Percentiles rank a stretch among this genome's conserved stretches.
Evolutionary conservation across 1,140 invertebrate species (phyloP).

Genomic region (Drosophila trapezifrons): DNA sequence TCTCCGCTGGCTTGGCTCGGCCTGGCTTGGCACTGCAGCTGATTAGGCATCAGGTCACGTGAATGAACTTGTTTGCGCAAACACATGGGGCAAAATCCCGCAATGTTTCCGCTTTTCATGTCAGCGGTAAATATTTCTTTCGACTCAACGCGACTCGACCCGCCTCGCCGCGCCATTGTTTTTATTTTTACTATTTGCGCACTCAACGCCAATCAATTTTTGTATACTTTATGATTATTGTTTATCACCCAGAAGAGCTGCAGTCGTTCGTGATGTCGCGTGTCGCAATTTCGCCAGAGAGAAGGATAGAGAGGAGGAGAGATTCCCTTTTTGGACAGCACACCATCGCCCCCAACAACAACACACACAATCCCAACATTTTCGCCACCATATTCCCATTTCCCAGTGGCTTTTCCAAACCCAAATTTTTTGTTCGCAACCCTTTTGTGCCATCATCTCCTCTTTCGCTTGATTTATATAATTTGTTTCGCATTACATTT

Average conservation of each 20-base stretch:
- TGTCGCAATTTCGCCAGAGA: constrained; percentile 52
- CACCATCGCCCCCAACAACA: not conserved
- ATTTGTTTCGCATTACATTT: constrained; percentile 71
- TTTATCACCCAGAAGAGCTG: constrained; percentile 40
- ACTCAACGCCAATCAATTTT: constrained; percentile 78
- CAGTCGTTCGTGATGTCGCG: constrained; percentile 60
- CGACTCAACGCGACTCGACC: not conserved
- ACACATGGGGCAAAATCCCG: constrained; percentile 30
- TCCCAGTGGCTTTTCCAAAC: not conserved
- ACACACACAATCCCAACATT: not conserved
- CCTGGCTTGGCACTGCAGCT: constrained; percentile 24
- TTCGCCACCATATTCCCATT: not conserved
- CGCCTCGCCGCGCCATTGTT: not conserved
- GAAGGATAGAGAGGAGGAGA: not conserved
- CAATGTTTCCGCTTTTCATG: constrained; percentile 58
- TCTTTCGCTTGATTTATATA: constrained; percentile 50
- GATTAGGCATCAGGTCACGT: constrained; percentile 63
- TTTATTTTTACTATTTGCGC: constrained; percentile 38
- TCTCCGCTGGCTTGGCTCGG: not conserved
- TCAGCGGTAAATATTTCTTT: constrained; percentile 60
- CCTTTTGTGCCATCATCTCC: not conserved
- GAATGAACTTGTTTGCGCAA: constrained; percentile 67
- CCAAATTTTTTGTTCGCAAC: not conserved
- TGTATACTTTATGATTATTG: constrained; percentile 76
- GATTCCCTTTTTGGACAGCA: constrained; percentile 26